Base-by-base conservation (phyloP, 2,888 invertebrate species). In the Alcis repandata region DNA sequence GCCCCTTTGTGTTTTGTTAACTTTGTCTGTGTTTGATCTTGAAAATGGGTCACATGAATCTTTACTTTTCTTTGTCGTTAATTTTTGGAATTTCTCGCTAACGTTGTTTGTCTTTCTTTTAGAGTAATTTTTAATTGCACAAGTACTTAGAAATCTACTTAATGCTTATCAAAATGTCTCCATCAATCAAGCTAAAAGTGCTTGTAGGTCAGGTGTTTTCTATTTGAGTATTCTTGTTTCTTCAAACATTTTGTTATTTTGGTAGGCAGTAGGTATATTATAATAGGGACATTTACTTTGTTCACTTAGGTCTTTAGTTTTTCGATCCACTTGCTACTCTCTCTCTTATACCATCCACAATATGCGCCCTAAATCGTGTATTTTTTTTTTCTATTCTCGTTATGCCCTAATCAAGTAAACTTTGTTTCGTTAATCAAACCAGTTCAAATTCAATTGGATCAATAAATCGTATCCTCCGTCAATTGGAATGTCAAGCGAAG, bases 41-140 rank as follows among this genome's bases (percentile, higher is more conserved):
- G 65, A 11, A 66, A 66, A 57, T 66, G 60, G 65, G 65, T 61
- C 65, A 52, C 40, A 60, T 56, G 60, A 56, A 60, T 60, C 51
- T 60, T 60, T 45, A 56, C 22, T 43, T 45, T 32, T 65, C 60
- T 66, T 66, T 61, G 65, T 66, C 52, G 36, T 59, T 40, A 59
- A n/a, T 38, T 63, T 59, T 56, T 64, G 64, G 43, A 2, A 52
- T 27, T 64, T 49, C 48, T 10, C 22, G 53, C 15, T 48, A 53
- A 53, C 32, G n/a, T 11, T 27, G 38, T 38, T 49, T 33, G 56
- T 32, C 36, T 41, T 48, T 51, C 11, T 58, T 38, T 9, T n/a
- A n/a, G 15, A n/a, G 40, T 11, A 22, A 2, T 19, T 20, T 7
- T 13, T 46, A 46, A 3, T 45, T 19, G 19, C 27, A 27, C 3